A percentile compares a stretch with the other conserved stretches of the same genome.
Conservation (phyloP, 2,888 invertebrate genomes). For the Hedya salicella region DNA sequence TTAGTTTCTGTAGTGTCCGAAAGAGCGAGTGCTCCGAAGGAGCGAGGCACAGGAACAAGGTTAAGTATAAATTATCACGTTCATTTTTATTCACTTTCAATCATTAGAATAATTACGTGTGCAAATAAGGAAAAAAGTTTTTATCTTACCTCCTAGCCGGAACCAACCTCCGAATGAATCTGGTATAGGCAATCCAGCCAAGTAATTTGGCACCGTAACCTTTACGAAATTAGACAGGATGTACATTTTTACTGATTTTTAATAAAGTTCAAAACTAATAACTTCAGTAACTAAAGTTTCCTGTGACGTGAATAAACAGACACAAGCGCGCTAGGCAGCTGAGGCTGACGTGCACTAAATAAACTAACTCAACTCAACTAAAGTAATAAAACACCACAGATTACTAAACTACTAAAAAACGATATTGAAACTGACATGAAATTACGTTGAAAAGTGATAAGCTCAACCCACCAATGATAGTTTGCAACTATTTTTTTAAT, state of each 20-base stretch:
- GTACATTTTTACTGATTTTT: slow-evolving; percentile 86
- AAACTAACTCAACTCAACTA: no score
- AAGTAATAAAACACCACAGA: neutral
- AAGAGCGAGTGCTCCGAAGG: no score
- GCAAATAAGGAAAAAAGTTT: slow-evolving; percentile 33
- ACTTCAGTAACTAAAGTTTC: slow-evolving; percentile 5
- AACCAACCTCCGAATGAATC: slow-evolving; percentile 94
- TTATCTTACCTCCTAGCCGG: slow-evolving; percentile 88
- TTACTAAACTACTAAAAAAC: neutral
- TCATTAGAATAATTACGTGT: slow-evolving; percentile 3
- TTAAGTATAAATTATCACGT: neutral
- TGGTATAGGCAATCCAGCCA: slow-evolving; percentile 93
- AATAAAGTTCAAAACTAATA: slow-evolving; percentile 4
- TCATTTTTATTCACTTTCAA: slow-evolving; percentile 21
- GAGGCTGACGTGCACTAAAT: neutral
- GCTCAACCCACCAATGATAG: no score
- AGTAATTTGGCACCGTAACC: slow-evolving; percentile 92
- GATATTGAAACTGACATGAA: neutral
- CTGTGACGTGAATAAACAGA: neutral
- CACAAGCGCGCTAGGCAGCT: neutral
- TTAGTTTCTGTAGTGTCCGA: no score
- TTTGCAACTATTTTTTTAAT: no score
- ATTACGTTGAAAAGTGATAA: no score
- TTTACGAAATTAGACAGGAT: slow-evolving; percentile 90
- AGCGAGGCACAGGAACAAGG: no score